Evolutionary conservation across 1,140 invertebrate genomes (phyloP).

Genomic region (Dolichoris vasculosae): DNA sequence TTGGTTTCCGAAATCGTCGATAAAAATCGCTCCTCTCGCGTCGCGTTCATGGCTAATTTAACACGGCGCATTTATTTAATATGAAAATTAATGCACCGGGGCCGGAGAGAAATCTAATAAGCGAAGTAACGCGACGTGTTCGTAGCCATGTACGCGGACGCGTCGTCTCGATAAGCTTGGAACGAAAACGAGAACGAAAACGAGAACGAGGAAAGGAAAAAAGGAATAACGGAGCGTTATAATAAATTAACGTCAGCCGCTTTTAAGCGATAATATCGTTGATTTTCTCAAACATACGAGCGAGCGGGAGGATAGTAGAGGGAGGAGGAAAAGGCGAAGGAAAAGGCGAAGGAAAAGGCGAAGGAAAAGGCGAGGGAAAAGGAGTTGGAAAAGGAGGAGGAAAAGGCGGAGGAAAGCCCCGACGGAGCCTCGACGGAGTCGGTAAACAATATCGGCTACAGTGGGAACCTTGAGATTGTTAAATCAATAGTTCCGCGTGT

Average conservation of each 20-base stretch:
- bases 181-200: neutral
- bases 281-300: neutral
- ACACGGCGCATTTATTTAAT: neutral
- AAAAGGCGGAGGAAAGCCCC: neutral
- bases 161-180: neutral
- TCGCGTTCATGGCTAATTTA: neutral
- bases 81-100: neutral
- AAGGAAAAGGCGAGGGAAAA: neutral
- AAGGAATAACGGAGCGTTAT: neutral
- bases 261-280: neutral
- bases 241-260: neutral
- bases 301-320: neutral
- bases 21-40: too few species aligned
- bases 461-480: conserved; percentile 23
- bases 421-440: neutral
- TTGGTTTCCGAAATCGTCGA: too few species aligned
- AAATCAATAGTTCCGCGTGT: conserved; percentile 25
- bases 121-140: neutral
- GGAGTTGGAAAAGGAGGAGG: neutral
- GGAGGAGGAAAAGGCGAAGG: neutral
- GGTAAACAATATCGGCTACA: conserved; percentile 21
- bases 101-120: neutral
- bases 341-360: neutral
- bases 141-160: neutral
- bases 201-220: neutral